These are phyloP conservation scores for Agapornis roseicollis DNA, from an alignment of 2,113 vertebrate species.

Conservation along the genomic window DNA sequence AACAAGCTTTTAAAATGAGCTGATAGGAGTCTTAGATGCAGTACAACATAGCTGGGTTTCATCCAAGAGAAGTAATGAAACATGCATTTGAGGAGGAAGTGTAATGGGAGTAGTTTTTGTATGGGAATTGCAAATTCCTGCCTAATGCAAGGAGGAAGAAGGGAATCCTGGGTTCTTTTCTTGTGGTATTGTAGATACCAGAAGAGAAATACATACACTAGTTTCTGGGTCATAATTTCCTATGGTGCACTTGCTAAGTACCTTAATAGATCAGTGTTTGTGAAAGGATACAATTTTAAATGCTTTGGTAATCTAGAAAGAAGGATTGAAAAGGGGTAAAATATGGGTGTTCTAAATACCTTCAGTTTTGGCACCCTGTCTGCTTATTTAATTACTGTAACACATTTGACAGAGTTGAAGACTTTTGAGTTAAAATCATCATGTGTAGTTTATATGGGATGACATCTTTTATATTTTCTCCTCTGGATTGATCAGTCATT, in stretches of 20 bases:
- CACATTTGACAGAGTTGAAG: constrained; percentile 20
- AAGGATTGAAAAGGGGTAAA: not conserved
- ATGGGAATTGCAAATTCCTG: not conserved
- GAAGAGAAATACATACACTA: not conserved
- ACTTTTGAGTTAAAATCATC: constrained; percentile 22
- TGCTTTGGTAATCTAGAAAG: not conserved
- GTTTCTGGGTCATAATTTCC: constrained; percentile 3
- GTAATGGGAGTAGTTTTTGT: not conserved
- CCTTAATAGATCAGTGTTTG: not conserved
- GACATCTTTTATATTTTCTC: constrained; percentile 13
- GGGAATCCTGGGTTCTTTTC: not conserved
- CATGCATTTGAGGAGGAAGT: not conserved
- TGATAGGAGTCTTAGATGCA: not conserved
- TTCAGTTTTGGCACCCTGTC: not conserved
- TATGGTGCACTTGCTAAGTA: not conserved
- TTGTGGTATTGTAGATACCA: not conserved
- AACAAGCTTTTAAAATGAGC: not conserved
- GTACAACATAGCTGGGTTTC: not conserved
- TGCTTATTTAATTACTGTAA: constrained; percentile 17
- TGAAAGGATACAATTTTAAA: not conserved
- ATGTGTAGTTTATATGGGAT: not conserved
- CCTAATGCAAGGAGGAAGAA: not conserved
- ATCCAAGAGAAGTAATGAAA: not conserved
- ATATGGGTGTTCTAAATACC: not conserved
- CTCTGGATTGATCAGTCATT: constrained; percentile 16